Evolutionary conservation across 2,888 invertebrate species (phyloP).

Genomic region (Hydraecia micacea): DNA sequence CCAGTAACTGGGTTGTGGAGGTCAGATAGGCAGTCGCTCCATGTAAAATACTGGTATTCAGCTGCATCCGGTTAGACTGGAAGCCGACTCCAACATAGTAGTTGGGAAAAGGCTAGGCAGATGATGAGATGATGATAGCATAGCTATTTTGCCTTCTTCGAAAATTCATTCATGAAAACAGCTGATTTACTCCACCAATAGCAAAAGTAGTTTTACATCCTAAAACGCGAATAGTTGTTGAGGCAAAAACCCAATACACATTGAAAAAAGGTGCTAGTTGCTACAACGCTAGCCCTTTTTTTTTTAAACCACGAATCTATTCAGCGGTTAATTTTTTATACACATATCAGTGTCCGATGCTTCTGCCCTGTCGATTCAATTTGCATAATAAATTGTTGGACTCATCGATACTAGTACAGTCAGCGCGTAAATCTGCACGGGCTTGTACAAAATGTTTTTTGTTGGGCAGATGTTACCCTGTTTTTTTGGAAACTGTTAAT

Average conservation of each 20-base stretch:
- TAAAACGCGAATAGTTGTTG: background rate
- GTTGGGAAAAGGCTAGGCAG: too few species aligned
- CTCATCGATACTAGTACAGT: conserved; percentile 44
- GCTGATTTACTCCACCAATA: background rate
- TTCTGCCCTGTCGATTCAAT: conserved; percentile 19
- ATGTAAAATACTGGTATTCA: too few species aligned
- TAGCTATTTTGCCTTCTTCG: background rate
- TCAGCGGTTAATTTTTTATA: conserved; percentile 20
- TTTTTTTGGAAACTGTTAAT: background rate
- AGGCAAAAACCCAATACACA: background rate
- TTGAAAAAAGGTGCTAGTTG: background rate
- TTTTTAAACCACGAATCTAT: conserved; percentile 2
- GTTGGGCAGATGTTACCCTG: background rate
- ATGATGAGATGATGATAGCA: too few species aligned
- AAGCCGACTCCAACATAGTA: too few species aligned
- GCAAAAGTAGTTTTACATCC: background rate
- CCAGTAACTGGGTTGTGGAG: too few species aligned
- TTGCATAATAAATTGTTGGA: conserved; percentile 59
- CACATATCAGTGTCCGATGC: conserved; percentile 20
- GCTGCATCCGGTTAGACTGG: too few species aligned
- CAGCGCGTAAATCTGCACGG: background rate
- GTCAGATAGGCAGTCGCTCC: too few species aligned
- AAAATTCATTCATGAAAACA: background rate
- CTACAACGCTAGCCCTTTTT: background rate
- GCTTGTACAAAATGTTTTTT: background rate